Base-by-base conservation (phyloP, 1,140 invertebrate species). In the Leucophenga varia region DNA sequence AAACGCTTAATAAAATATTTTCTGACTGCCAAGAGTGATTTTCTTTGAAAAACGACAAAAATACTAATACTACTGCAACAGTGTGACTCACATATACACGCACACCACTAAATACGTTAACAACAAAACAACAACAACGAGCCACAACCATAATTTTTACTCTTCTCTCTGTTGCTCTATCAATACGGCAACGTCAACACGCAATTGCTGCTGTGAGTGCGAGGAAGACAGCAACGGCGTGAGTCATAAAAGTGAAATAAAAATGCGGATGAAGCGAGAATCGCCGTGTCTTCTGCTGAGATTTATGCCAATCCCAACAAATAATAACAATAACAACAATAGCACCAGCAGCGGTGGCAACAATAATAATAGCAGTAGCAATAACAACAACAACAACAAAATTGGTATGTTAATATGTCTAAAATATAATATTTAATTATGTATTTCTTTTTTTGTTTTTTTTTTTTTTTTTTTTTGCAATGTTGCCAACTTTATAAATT, bases 221-320 rank as follows among this genome's bases (percentile, higher is more conserved):
- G 64, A 72, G 54, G 55, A 54, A 52, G 70, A 72, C 52, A 61
- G 65, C 60, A 61, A 59, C 61, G 69, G 61, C 61, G 72, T 74
- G 72, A 74, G 58, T 74, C 71, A 74, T 68, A 74, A 64, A 72
- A 75, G 72, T 65, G 59, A 72, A 74, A 67, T 74, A 60, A 79
- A 78, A 57, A 85, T 84, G 82, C 81, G 82, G 76, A 79, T 84
- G 63, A 85, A 83, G 75, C 79, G 83, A 68, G 78, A 81, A 67
- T 80, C 81, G 47, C 80, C 82, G 57, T 84, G 82, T 61, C 78
- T 84, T 44, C 79, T 84, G 22, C 72, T 84, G 14, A 77, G 80
- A 54, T 80, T 83, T 44, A 79, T 80, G 56, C 81, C 82, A 47
- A 64, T 83, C 35, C 48, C 46, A 65, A 67, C 55, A 49, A 67